A percentile compares a stretch with the other conserved stretches of the same genome.
phyloP scores from a whole-genome alignment of 2,113 vertebrate species.

The Eira barbara region DNA sequence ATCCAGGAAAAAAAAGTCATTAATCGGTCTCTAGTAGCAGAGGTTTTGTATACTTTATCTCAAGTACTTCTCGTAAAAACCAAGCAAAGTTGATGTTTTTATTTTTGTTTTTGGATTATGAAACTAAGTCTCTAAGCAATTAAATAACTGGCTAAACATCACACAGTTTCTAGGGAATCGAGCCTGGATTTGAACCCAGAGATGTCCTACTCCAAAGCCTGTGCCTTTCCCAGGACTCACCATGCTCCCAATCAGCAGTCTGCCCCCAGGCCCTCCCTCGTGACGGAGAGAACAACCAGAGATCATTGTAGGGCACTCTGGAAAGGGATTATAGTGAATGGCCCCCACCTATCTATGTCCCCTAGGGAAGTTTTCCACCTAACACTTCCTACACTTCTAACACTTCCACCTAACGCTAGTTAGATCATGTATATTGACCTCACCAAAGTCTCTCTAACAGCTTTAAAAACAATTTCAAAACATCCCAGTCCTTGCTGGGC shows the following conservation, averaged over 20 bases:
- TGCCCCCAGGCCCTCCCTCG: background rate
- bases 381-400: background rate
- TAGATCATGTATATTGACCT: background rate
- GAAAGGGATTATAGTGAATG: background rate
- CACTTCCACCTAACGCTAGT: background rate
- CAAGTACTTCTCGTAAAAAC: background rate
- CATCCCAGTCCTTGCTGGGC: background rate
- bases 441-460: background rate
- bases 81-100: background rate
- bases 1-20: background rate
- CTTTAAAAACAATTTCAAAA: background rate
- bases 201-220: background rate
- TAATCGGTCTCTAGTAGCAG: background rate
- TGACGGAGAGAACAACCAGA: background rate
- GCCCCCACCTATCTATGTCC: background rate
- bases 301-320: rapidly evolving
- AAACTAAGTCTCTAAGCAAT: background rate
- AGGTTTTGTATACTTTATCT: background rate
- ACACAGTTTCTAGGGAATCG: background rate
- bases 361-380: rapidly evolving
- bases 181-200: background rate
- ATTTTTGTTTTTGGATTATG: background rate
- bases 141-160: background rate
- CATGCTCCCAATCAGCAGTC: background rate
- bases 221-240: background rate